Evolutionary conservation across 2,888 invertebrate species (phyloP), one percentile per base, ranked within the genome.

Genomic region (Tyria jacobaeae): DNA sequence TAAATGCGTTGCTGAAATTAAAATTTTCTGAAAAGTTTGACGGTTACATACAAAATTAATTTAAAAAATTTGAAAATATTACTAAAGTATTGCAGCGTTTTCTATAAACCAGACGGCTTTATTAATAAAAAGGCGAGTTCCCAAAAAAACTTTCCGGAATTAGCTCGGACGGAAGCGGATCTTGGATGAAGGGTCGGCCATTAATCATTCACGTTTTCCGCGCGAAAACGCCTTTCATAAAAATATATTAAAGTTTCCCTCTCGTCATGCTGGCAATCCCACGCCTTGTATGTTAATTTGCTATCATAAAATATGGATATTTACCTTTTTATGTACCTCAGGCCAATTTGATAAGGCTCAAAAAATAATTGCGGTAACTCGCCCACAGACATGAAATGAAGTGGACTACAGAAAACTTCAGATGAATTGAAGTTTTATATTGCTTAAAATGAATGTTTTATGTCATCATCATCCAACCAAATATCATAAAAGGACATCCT

Each of bases 201-300:
- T 92, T 91, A 90, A 92, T 92, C 92, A 92, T 89, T 85, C 82
- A 82, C 81, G 83, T 81, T 86, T 83, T 59, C 50, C 82, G 82
- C 87, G 85, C 86, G 85, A 86, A 89, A 89, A 89, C 75, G 86
- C 84, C 83, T 90, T 91, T 88, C 88, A 89, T 88, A 88, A 89
- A 89, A 89, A 90, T 89, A 88, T 90, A 90, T 90, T 89, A 89
- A 90, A 90, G 81, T 89, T 91, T 88, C 80, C 83, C 78, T 82
- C 85, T 81, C 87, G 85, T 87, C 86, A 87, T 86, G 82, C 82
- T 79, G 74, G 78, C 80, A 81, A 82, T 86, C 81, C 83, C 83
- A 81, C 88, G 88, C 84, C 86, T 86, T 88, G 81, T 91, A 90
- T 90, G 92, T 86, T 89, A 92, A 92, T 91, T 89, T 85, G 75